Evolutionary conservation across 2,888 invertebrate species (phyloP), one percentile per base, ranked within the genome.

Genomic region (Marronus borbonicus): DNA sequence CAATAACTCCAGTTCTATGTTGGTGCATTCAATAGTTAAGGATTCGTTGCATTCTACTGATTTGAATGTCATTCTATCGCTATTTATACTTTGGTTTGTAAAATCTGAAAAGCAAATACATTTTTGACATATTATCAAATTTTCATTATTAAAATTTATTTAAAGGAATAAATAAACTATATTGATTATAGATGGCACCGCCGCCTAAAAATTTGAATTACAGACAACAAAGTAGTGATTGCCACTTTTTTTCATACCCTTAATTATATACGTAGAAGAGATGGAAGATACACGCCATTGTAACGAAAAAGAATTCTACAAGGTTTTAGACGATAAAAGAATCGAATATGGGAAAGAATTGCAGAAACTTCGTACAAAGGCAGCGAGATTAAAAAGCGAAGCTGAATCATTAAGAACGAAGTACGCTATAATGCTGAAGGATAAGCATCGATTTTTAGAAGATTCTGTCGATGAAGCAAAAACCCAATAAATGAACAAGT

Each of bases 1-100:
- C 65, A 94, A 84, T 78, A 92, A 89, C 28, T 90, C 83, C 36
- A 92, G 84, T 83, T 92, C 91, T 65, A 90, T 90, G 80, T 88
- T 86, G 12, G 89, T 78, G 60, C 86, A 72, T 69, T 84, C 83
- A 69, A 87, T 79, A 36, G 82, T 81, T 12, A 86, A 69, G 44
- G 79, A 77, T 75, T 83, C 80, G 12, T 82, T 70, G 44, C 82
- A 83, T 44, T 68, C 74, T 39, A 75, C 74, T 24, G 80, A 80
- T 80, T 82, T 82, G 78, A 81, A 82, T 76, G 72, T 74, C 52
- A 50, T 39, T 14, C 55, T 24, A 44, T 76, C 66, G 52, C 50
- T 52, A 49, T 78, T 36, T 12, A 20, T n/a, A 70, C 76, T 72
- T 52, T 66, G 75, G 31, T 75, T 74, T 69, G 76, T 80, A 60